Conservation (phyloP, 1,140 invertebrate genomes). For the Plectrocnemia conspersa region DNA sequence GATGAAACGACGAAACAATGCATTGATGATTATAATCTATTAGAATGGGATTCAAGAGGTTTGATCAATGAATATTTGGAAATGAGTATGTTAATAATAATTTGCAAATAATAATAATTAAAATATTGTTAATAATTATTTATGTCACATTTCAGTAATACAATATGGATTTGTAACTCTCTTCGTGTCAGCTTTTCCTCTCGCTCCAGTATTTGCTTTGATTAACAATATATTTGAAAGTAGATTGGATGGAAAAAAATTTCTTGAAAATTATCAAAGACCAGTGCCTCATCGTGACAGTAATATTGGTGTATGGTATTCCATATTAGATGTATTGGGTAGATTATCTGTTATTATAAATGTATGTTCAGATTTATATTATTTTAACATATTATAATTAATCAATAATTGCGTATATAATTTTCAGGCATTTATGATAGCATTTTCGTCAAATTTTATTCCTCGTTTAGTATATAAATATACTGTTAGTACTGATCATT, state of each 20-base stretch:
- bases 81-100: slow-evolving; percentile 62
- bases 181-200: slow-evolving; percentile 49
- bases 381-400: too few relatives aligned
- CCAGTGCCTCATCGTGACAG: slow-evolving; percentile 81
- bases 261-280: slow-evolving; percentile 74
- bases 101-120: neutral
- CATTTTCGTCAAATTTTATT: slow-evolving; percentile 97
- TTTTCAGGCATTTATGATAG: slow-evolving; percentile 58
- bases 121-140: slow-evolving; percentile 3
- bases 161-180: slow-evolving; percentile 86
- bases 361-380: slow-evolving; percentile 54
- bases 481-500: slow-evolving; percentile 54
- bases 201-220: slow-evolving; percentile 35
- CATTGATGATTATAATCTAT: slow-evolving; percentile 75
- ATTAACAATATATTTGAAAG: slow-evolving; percentile 63
- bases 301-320: slow-evolving; percentile 90
- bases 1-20: slow-evolving; percentile 54
- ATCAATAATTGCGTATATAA: slow-evolving; percentile 1
- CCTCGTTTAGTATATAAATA: slow-evolving; percentile 84
- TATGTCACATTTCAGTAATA: slow-evolving; percentile 55
- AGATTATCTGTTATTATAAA: slow-evolving; percentile 90
- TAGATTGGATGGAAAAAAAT: slow-evolving; percentile 81
- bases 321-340: slow-evolving; percentile 83
- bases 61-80: slow-evolving; percentile 82
- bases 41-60: slow-evolving; percentile 59